Evolutionary conservation across 2,113 vertebrate species (phyloP).

Genomic region (Chinchilla lanigera): DNA sequence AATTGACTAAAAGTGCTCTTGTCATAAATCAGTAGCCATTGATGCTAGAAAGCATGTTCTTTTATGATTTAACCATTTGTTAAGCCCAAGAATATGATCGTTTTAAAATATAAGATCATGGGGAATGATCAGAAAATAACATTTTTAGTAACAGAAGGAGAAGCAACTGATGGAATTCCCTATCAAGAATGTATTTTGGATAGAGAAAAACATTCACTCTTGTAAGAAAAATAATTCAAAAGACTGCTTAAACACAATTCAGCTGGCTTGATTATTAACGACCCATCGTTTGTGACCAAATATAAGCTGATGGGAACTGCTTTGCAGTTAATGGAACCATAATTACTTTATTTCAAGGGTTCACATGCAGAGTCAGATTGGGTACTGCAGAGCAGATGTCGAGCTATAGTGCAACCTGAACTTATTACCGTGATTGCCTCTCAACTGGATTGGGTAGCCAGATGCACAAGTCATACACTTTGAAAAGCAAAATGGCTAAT

Average conservation of each 20-base stretch:
- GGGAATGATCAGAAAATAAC: constrained; percentile 34
- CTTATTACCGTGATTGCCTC: constrained; percentile 59
- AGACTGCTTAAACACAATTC: constrained; percentile 5
- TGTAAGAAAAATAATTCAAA: not conserved
- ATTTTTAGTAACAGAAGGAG: not conserved
- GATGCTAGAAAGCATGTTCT: constrained; percentile 26
- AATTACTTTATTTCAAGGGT: constrained; percentile 66
- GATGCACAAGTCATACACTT: constrained; percentile 55
- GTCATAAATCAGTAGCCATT: constrained; percentile 71
- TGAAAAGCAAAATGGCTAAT: constrained; percentile 50
- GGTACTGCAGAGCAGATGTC: constrained; percentile 22
- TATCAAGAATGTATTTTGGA: not conserved
- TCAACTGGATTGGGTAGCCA: constrained; percentile 57
- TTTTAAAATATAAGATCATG: constrained; percentile 32
- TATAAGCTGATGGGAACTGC: constrained; percentile 24
- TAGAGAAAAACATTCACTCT: not conserved
- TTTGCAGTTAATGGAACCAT: constrained; percentile 73
- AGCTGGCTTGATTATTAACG: constrained; percentile 52
- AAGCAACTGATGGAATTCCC: not conserved
- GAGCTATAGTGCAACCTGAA: constrained; percentile 46
- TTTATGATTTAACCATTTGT: constrained; percentile 71
- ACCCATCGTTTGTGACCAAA: constrained; percentile 61
- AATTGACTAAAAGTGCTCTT: constrained; percentile 71
- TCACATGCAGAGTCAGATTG: constrained; percentile 49
- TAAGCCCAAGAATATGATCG: not conserved